phyloP scores from a whole-genome alignment of 1,140 invertebrate genomes.

The Leptinotarsa defecta region DNA sequence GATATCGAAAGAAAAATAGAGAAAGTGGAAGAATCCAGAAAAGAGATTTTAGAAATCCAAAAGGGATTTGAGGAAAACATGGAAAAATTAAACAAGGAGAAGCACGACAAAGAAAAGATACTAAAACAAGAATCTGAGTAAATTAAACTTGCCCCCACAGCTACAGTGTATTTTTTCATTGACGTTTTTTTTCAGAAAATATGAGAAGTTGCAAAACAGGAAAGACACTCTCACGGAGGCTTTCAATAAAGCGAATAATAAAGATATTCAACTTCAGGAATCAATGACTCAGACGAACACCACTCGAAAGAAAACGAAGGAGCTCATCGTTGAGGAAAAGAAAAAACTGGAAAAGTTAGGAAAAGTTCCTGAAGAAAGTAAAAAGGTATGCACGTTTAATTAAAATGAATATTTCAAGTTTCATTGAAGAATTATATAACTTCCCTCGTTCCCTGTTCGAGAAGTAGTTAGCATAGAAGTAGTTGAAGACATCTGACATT shows the following conservation, averaged over 20 bases:
- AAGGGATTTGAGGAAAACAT: conserved; percentile 49
- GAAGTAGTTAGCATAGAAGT: no score
- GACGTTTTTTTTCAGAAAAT: conserved; percentile 56
- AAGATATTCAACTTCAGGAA: conserved; percentile 66
- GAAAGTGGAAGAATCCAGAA: conserved; percentile 40
- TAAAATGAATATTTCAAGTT: neutral
- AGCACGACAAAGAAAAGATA: conserved; percentile 42
- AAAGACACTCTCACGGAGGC: conserved; percentile 64
- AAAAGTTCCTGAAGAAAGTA: conserved; percentile 58
- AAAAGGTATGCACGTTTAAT: conserved; percentile 39
- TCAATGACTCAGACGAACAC: conserved; percentile 69
- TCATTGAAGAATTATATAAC: no score
- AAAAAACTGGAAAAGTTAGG: conserved; percentile 67
- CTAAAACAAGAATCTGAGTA: conserved; percentile 44
- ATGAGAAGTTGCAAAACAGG: conserved; percentile 61
- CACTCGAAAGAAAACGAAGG: conserved; percentile 67
- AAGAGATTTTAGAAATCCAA: conserved; percentile 43
- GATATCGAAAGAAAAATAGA: conserved; percentile 42
- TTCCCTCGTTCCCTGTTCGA: no score
- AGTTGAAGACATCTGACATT: no score
- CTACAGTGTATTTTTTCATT: neutral
- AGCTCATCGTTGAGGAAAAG: conserved; percentile 64
- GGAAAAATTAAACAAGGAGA: conserved; percentile 40
- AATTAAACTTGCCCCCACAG: conserved; percentile 1
- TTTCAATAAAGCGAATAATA: conserved; percentile 65